Conservation (phyloP, 2,113 vertebrate species). For the Proteles cristata region DNA sequence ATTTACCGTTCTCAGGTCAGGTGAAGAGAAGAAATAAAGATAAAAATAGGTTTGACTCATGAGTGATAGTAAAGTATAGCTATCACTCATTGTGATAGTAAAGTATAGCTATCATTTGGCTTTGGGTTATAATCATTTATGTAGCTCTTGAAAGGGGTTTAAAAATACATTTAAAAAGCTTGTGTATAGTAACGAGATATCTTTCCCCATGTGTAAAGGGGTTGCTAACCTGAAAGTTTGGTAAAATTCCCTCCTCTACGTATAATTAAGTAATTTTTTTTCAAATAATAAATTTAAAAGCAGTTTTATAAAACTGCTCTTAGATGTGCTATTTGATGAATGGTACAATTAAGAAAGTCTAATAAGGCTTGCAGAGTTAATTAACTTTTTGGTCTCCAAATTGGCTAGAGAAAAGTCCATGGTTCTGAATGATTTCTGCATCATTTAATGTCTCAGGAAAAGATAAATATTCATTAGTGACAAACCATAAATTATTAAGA, state of each 20-base stretch:
- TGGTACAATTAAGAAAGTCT: neutral
- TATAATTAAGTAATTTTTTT: neutral
- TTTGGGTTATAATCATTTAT: conserved; percentile 21
- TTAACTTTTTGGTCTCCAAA: neutral
- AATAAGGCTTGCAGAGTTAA: neutral
- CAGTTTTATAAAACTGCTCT: neutral
- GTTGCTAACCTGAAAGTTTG: neutral
- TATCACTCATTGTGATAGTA: neutral
- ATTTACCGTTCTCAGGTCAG: conserved; percentile 30
- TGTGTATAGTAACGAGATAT: neutral
- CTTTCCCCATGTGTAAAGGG: neutral
- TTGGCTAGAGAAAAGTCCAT: neutral
- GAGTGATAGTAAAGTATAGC: neutral
- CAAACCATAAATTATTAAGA: neutral
- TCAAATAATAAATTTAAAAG: neutral
- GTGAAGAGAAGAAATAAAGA: neutral
- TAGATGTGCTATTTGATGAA: neutral
- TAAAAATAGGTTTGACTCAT: neutral
- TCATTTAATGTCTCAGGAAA: conserved; percentile 18
- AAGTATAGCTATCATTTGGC: neutral
- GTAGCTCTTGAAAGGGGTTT: neutral
- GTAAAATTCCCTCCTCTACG: neutral
- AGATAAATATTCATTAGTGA: neutral
- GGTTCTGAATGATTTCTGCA: neutral
- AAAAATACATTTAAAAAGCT: neutral